A percentile compares a stretch with the other conserved stretches of the same genome.
Evolutionary conservation across 2,113 vertebrate species (phyloP).

Genomic region (Megaceryle torquata): DNA sequence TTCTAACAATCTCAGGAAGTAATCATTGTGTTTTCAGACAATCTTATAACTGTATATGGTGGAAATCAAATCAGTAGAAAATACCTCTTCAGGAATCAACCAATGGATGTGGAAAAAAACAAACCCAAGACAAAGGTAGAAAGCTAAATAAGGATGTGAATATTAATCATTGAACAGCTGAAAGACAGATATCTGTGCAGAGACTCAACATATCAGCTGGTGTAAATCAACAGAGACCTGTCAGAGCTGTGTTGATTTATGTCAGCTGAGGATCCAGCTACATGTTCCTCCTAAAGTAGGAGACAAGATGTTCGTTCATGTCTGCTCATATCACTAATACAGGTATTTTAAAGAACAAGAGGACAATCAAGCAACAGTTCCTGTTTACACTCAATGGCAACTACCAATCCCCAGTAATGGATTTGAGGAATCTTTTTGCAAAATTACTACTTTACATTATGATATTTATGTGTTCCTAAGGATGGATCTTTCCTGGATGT

Average conservation of each 20-base stretch:
- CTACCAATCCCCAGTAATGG: background rate
- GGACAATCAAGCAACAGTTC: background rate
- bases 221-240: conserved; percentile 17
- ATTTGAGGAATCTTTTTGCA: background rate
- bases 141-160: background rate
- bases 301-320: background rate
- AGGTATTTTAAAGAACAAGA: background rate
- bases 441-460: background rate
- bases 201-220: background rate
- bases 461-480: background rate
- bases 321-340: background rate
- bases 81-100: background rate
- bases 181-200: background rate
- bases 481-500: background rate
- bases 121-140: background rate
- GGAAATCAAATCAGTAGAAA: conserved; percentile 18
- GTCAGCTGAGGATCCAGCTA: background rate
- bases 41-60: background rate
- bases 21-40: background rate
- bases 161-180: conserved; percentile 19
- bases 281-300: background rate
- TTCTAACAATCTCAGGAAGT: background rate
- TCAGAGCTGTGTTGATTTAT: background rate
- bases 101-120: background rate
- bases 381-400: background rate